These are phyloP conservation scores for Scotopteryx bipunctaria DNA, from an alignment of 2,888 invertebrate species.

Conservation along the genomic window DNA sequence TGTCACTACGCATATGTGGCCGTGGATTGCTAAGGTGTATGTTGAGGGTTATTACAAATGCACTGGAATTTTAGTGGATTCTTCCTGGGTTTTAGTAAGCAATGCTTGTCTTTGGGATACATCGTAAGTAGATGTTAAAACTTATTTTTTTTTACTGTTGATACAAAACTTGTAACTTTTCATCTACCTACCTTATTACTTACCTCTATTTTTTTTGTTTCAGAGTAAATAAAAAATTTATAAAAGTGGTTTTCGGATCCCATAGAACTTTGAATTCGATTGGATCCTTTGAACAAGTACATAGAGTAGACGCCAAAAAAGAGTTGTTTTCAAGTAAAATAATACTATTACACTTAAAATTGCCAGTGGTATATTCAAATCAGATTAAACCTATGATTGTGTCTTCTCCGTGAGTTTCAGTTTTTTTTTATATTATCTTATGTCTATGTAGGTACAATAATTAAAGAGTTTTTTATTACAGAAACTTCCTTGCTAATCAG, in stretches of 20 bases:
- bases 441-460: no score
- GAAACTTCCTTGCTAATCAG: conserved; percentile 53
- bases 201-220: conserved; percentile 39
- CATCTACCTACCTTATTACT: no score
- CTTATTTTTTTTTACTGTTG: background rate
- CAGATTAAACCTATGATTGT: conserved; percentile 86
- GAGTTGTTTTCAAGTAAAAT: conserved; percentile 83
- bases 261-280: conserved; percentile 82
- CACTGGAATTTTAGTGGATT: conserved; percentile 86
- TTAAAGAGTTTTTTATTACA: conserved; percentile 48
- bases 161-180: background rate
- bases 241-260: conserved; percentile 87
- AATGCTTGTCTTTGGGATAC: conserved; percentile 78
- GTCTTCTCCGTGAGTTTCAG: conserved; percentile 76
- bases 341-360: conserved; percentile 85
- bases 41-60: conserved; percentile 88
- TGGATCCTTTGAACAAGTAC: conserved; percentile 88
- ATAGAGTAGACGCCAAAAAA: conserved; percentile 83
- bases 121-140: conserved; percentile 26
- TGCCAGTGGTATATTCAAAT: conserved; percentile 82
- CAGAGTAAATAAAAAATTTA: conserved; percentile 83
- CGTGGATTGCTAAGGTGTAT: conserved; percentile 90
- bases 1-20: conserved; percentile 68
- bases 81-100: conserved; percentile 86
- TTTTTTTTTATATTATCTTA: no score